phyloP scores from a whole-genome alignment of 2,797 vertebrate genomes.

The Pogonophryne albipinna region DNA sequence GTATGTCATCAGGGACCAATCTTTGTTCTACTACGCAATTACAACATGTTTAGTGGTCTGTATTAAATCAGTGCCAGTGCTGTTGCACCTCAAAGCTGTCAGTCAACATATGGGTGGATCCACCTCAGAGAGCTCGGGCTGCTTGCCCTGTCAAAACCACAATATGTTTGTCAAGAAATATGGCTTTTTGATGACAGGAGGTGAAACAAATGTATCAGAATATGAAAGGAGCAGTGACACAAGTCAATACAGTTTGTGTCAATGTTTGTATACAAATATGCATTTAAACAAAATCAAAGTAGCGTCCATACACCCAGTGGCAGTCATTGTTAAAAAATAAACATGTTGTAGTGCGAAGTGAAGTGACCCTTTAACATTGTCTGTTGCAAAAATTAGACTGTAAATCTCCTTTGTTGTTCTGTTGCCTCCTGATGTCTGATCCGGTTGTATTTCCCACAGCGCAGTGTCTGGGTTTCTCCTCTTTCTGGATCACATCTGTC shows the following conservation, averaged over 20 bases:
- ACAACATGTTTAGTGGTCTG: background rate
- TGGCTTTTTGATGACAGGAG: background rate
- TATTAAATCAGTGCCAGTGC: background rate
- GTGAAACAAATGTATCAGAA: background rate
- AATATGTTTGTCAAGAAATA: background rate
- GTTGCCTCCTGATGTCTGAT: constrained; percentile 16
- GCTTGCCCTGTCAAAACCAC: background rate
- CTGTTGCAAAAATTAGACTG: background rate
- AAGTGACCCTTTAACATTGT: background rate
- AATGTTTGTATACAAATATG: background rate
- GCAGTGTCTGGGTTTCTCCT: constrained; percentile 6
- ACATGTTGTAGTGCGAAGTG: background rate
- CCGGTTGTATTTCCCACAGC: constrained; percentile 30
- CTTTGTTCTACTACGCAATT: background rate
- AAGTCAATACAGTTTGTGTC: background rate
- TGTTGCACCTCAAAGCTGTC: background rate
- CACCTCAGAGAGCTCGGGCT: background rate
- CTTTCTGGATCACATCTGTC: constrained; percentile 46
- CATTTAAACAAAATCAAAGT: background rate
- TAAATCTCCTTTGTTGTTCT: constrained; percentile 10
- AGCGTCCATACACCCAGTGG: background rate
- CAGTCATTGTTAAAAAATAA: background rate
- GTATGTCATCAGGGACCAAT: background rate
- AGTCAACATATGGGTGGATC: background rate
- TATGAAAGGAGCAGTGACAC: background rate